Evolutionary conservation across 2,797 vertebrate genomes (phyloP), one percentile per base, ranked within the genome.

Genomic region (Percopsis omiscomaycus): DNA sequence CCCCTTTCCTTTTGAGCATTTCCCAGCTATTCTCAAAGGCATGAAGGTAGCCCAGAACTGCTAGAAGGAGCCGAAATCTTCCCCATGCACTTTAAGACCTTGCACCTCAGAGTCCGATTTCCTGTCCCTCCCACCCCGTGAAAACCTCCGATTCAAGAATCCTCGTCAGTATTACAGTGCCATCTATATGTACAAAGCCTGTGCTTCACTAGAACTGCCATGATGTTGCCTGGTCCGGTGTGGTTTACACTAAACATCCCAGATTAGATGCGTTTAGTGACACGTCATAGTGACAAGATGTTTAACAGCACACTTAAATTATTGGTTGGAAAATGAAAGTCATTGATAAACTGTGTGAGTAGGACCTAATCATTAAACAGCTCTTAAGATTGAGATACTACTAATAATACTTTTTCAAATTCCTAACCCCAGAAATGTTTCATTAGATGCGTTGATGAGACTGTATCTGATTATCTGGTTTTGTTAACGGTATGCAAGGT

Each of bases 1-100:
- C 28, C 53, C 53, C 5, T 10, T 22, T 12, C 14, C 30, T 66
- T 71, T 64, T 49, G 68, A 69, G 9, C 54, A 8, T 56, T 4
- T 13, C 50, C 60, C 72, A 50, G 60, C 6, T 1, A 9, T 69
- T 72, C 60, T 73, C 44, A 57, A 75, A 69, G 78, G 71, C 82
- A 75, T 71, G 73, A 72, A 63, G 72, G 66, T 11, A 56, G 79
- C 78, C 68, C 65, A 78, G 76, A 86, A 71, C 79, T 74, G 65
- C 75, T 64, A 86, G n/a, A n/a, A n/a, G 77, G 79, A 85, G 74
- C 80, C 73, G 66, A 67, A 88, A 81, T 76, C 85, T 82, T 86
- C 77, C 80, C 68, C 77, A 77, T 88, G 92, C 91, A 92, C 91
- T 92, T 91, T 89, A 89, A 79, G 75, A 81, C 81, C 75, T 81